Evolutionary conservation across 2,888 invertebrate species (phyloP), one percentile per base, ranked within the genome.

Genomic region (Taenaris catops): DNA sequence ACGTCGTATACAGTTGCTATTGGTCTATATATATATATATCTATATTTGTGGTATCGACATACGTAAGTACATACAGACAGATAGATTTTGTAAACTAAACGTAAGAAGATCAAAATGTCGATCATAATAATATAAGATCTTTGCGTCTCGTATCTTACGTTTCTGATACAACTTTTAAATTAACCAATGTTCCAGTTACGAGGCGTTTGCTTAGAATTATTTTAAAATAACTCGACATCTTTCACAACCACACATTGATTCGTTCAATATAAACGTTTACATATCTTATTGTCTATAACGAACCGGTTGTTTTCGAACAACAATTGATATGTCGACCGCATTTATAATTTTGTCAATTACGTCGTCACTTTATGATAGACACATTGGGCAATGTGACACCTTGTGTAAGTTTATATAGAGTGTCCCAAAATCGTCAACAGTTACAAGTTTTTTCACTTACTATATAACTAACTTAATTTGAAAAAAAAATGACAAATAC

Each of bases 331-430:
- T 27, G 17, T 23, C 12, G 25, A 23, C 32, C 26, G 34, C 27
- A 32, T 18, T 20, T 10, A 8, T 40, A 44, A 28, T 18, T 25
- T 45, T 45, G 45, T 42, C 42, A 42, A 45, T 38, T 40, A 44
- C 28, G 21, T 39, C 46, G 41, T 44, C 41, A 41, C 37, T 38
- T 25, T 37, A 40, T 43, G 39, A 46, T 49, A 44, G 48, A 49
- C 50, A 45, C 51, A 56, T 69, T 72, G 58, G 63, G 76, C 71
- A 73, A 79, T 61, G 68, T 63, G 78, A 79, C 81, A 80, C 79
- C 75, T 73, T 47, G 45, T 47, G 37, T 37, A 51, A 32, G 20
- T 27, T 11, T 35, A 27, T 44, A 44, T 27, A 40, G 43, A 4
- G 31, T 34, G 43, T 14, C 38, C 18, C 25, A 18, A 26, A 21